These are phyloP conservation scores for Cryptophagus acutangulus DNA, from an alignment of 2,888 invertebrate genomes.

Conservation along the genomic window DNA sequence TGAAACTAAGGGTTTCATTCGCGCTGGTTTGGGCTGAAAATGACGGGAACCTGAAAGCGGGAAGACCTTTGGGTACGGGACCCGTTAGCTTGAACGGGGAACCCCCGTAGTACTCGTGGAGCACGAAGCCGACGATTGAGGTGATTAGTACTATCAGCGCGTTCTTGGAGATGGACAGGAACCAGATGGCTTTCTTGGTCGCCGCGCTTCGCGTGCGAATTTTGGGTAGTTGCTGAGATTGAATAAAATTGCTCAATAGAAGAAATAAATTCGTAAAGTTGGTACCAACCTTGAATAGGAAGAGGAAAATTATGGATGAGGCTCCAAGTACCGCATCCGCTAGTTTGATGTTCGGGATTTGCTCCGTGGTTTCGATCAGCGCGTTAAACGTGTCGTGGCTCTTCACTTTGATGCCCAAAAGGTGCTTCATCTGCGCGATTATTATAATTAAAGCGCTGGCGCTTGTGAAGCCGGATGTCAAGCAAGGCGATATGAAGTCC, in stretches of 20 bases:
- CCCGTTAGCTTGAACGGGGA: slow-evolving; percentile 60
- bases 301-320: slow-evolving; percentile 59
- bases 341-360: slow-evolving; percentile 51
- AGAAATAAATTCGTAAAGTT: slow-evolving; percentile 1
- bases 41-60: slow-evolving; percentile 57
- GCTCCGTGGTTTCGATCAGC: slow-evolving; percentile 49
- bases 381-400: slow-evolving; percentile 65
- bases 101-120: slow-evolving; percentile 38
- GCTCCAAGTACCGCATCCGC: slow-evolving; percentile 65
- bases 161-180: slow-evolving; percentile 72
- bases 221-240: slow-evolving; percentile 59
- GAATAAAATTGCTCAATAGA: slow-evolving; percentile 4
- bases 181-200: slow-evolving; percentile 61
- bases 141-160: slow-evolving; percentile 68
- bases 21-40: slow-evolving; percentile 55
- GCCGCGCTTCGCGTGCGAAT: slow-evolving; percentile 46
- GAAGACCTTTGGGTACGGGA: slow-evolving; percentile 58
- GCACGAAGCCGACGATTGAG: slow-evolving; percentile 43
- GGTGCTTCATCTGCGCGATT: slow-evolving; percentile 67
- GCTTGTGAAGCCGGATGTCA: slow-evolving; percentile 79
- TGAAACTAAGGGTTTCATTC: slow-evolving; percentile 59
- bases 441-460: slow-evolving; percentile 77
- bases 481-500: slow-evolving; percentile 77
- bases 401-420: slow-evolving; percentile 65
- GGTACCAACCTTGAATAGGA: slow-evolving; percentile 61